Conservation (phyloP, 2,797 vertebrate genomes). For the Mormyrops boulengeri region DNA sequence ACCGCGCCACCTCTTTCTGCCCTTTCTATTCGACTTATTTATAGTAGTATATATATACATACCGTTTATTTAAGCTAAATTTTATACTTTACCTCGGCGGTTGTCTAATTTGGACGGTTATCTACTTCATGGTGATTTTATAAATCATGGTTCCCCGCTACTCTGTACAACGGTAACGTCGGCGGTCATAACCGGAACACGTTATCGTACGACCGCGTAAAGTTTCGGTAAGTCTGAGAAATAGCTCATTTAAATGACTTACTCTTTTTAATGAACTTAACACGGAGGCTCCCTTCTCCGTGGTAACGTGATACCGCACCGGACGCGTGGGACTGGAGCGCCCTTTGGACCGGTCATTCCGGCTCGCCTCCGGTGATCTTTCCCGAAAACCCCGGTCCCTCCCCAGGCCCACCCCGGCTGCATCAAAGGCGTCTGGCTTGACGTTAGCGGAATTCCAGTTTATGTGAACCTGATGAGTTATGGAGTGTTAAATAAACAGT, state of each 20-base stretch:
- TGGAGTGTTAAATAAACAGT: constrained; percentile 16
- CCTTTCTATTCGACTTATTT: background rate
- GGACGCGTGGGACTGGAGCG: background rate
- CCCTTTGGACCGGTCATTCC: background rate
- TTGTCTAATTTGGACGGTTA: background rate
- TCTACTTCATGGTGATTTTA: background rate
- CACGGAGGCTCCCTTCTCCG: background rate
- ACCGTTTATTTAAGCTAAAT: background rate
- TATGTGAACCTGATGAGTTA: constrained; percentile 16
- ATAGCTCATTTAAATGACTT: background rate
- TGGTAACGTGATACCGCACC: background rate
- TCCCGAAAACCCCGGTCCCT: background rate
- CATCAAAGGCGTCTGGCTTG: constrained; percentile 3
- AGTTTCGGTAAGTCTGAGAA: background rate
- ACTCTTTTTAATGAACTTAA: background rate
- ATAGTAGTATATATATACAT: background rate
- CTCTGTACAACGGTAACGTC: background rate
- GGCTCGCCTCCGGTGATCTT: background rate
- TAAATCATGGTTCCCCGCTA: background rate
- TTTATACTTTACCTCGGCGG: background rate
- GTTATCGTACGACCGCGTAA: background rate
- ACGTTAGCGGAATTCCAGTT: constrained; percentile 9
- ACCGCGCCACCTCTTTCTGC: background rate
- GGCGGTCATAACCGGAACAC: background rate
- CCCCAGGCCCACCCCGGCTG: background rate